These are phyloP conservation scores for Druon quercuslanigerum DNA, from an alignment of 1,140 invertebrate genomes.

Conservation along the genomic window DNA sequence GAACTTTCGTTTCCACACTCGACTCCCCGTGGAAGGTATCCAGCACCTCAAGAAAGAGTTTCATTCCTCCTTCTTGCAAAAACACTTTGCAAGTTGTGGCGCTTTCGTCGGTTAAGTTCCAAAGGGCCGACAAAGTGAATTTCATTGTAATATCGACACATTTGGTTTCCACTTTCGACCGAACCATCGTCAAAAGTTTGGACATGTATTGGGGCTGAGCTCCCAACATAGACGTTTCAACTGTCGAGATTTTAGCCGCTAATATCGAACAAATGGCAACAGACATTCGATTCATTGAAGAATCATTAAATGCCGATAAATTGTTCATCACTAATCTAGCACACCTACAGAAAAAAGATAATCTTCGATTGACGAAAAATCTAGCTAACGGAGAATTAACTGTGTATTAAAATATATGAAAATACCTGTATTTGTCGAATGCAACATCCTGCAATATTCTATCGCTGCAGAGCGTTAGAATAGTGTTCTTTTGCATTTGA, in stretches of 20 bases:
- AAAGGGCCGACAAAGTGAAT: constrained; percentile 88
- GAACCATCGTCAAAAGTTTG: constrained; percentile 83
- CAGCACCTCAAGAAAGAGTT: constrained; percentile 83
- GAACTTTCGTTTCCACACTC: constrained; percentile 87
- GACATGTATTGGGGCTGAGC: constrained; percentile 84
- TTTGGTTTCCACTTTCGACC: constrained; percentile 78
- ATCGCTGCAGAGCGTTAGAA: constrained; percentile 87
- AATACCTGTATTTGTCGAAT: constrained; percentile 82
- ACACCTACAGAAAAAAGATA: constrained; percentile 74
- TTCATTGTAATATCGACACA: constrained; percentile 86
- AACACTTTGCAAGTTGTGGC: constrained; percentile 85
- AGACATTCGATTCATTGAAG: constrained; percentile 87
- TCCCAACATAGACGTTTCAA: constrained; percentile 84
- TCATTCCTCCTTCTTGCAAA: constrained; percentile 82
- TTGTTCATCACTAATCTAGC: constrained; percentile 86
- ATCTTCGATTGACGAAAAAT: constrained; percentile 19
- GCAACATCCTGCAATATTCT: constrained; percentile 85
- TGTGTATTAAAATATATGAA: constrained; percentile 34
- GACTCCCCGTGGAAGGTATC: constrained; percentile 80
- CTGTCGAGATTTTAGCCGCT: constrained; percentile 84
- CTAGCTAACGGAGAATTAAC: background rate
- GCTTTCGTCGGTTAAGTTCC: constrained; percentile 89
- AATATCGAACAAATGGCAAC: constrained; percentile 88
- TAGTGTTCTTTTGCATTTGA: constrained; percentile 86
- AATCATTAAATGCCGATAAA: constrained; percentile 83